Conservation (phyloP, 2,113 vertebrate species). For the Heteronetta atricapilla region DNA sequence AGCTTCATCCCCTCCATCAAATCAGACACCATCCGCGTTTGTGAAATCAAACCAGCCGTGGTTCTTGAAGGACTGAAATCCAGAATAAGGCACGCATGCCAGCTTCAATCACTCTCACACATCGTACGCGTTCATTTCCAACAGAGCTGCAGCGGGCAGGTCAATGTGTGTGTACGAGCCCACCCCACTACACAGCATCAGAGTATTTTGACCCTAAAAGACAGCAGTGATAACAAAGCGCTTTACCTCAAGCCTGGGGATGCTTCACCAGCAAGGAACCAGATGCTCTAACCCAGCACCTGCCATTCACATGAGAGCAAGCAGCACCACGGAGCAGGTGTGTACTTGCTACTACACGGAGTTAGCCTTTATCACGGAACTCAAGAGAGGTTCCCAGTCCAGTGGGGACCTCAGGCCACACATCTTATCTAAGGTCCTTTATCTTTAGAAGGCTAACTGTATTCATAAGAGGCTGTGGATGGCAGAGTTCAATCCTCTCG, state of each 20-base stretch:
- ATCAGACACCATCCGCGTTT: neutral
- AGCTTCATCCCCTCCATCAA: neutral
- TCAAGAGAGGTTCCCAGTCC: neutral
- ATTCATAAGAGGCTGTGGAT: constrained; percentile 17
- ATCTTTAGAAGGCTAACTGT: constrained; percentile 33
- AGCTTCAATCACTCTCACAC: accelerated
- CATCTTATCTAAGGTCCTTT: neutral
- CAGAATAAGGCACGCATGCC: neutral
- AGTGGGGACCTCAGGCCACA: neutral
- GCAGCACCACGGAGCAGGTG: neutral
- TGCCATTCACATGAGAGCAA: neutral
- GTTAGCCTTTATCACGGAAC: neutral
- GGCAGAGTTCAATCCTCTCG: constrained; percentile 19
- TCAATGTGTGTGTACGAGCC: accelerated
- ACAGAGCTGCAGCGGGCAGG: neutral
- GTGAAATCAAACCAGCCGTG: neutral
- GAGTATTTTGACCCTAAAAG: neutral
- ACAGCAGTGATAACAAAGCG: neutral
- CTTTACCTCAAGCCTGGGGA: neutral
- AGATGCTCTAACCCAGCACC: neutral
- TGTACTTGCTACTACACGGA: neutral
- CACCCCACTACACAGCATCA: accelerated
- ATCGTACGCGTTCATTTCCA: neutral
- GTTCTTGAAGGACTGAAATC: neutral
- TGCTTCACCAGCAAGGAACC: neutral